Evolutionary conservation across 2,888 invertebrate species (phyloP).

Genomic region (Sericinus montela): DNA sequence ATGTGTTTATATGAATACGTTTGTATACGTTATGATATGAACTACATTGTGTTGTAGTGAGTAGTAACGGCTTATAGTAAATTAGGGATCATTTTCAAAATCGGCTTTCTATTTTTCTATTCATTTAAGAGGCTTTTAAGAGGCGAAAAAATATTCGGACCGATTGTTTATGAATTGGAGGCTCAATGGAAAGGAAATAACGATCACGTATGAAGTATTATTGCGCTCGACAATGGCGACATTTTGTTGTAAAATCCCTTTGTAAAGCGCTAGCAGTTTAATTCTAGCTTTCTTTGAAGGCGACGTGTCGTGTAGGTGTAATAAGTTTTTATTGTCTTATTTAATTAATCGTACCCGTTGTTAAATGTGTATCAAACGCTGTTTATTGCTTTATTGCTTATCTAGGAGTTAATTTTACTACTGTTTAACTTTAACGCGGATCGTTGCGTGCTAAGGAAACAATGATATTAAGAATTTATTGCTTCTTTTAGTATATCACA

Average conservation of each 20-base stretch:
- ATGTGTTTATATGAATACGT: no score
- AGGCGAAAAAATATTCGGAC: conserved; percentile 37
- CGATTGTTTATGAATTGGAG: conserved; percentile 57
- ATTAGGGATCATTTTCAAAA: no score
- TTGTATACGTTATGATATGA: no score
- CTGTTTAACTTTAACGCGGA: conserved; percentile 18
- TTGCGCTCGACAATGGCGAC: conserved; percentile 27
- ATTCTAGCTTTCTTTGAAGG: conserved; percentile 15
- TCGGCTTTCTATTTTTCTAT: not conserved
- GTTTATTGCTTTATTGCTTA: conserved; percentile 19
- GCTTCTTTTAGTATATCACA: not conserved
- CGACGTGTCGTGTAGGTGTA: conserved; percentile 3
- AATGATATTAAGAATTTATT: conserved; percentile 16
- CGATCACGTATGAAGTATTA: conserved; percentile 62
- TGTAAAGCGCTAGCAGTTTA: conserved; percentile 12
- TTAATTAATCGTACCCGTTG: conserved; percentile 17
- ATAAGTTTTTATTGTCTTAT: conserved; percentile 18
- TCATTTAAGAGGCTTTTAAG: not conserved
- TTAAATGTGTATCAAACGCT: conserved; percentile 17
- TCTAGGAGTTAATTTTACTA: conserved; percentile 20
- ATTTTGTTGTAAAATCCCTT: conserved; percentile 18
- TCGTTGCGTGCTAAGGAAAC: conserved; percentile 18
- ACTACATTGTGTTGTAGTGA: no score
- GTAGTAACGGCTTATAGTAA: no score
- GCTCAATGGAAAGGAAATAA: conserved; percentile 69